Conservation (phyloP, 2,113 vertebrate species). For the Andinoacara biseriatus region DNA sequence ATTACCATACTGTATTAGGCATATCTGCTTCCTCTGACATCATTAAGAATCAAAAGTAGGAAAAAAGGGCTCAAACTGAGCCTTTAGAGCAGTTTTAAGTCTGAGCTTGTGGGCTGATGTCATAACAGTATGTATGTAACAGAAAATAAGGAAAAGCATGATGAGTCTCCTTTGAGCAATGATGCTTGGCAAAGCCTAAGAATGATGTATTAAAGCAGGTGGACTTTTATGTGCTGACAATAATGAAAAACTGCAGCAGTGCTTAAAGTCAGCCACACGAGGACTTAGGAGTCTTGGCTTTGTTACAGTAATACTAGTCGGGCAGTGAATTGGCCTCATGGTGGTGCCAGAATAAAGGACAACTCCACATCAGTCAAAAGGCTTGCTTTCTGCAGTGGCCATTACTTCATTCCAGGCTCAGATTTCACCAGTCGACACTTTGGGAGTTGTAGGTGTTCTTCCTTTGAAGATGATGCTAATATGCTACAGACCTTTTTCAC, state of each 20-base stretch:
- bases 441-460: background rate
- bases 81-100: background rate
- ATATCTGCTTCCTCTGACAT: background rate
- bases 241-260: background rate
- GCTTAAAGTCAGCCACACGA: background rate
- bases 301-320: background rate
- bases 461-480: background rate
- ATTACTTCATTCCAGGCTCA: background rate
- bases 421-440: background rate
- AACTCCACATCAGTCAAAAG: background rate
- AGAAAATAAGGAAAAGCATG: background rate
- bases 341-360: background rate
- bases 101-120: background rate
- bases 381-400: background rate
- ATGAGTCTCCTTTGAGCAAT: background rate
- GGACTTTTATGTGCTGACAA: background rate
- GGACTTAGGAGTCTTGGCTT: background rate
- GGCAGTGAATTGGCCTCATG: background rate
- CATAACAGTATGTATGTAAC: background rate
- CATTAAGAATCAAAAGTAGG: background rate
- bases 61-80: background rate
- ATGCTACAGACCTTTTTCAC: background rate
- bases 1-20: background rate
- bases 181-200: background rate
- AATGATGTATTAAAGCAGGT: background rate